Percentiles rank a stretch among this genome's conserved stretches.
Evolutionary conservation across 2,113 vertebrate genomes (phyloP).

Genomic region (Xenopus borealis): DNA sequence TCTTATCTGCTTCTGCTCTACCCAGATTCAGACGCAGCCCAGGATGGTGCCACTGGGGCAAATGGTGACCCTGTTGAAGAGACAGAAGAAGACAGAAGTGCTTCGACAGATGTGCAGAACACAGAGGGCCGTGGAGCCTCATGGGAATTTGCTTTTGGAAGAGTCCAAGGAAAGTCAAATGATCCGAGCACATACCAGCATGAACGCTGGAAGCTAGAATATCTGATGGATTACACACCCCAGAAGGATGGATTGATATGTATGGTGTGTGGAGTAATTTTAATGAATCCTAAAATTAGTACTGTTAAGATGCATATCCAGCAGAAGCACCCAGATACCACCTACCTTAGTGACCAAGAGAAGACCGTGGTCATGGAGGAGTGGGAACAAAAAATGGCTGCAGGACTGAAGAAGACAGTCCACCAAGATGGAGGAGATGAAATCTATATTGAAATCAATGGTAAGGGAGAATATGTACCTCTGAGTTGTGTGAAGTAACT

Average conservation of each 20-base stretch:
- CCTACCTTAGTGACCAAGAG: conserved; percentile 60
- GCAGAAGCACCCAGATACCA: conserved; percentile 79
- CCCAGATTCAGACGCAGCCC: neutral
- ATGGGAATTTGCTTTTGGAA: conserved; percentile 25
- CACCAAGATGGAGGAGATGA: neutral
- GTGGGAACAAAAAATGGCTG: conserved; percentile 73
- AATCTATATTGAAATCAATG: conserved; percentile 39
- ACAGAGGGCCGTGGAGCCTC: conserved; percentile 13
- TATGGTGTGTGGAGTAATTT: conserved; percentile 77
- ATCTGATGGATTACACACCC: conserved; percentile 71
- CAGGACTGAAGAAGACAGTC: conserved; percentile 46
- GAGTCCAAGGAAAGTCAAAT: conserved; percentile 55
- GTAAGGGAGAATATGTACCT: neutral
- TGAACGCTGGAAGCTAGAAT: conserved; percentile 72
- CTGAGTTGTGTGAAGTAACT: neutral
- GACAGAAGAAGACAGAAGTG: conserved; percentile 5
- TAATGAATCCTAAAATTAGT: conserved; percentile 76
- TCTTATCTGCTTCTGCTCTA: neutral
- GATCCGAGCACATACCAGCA: conserved; percentile 59
- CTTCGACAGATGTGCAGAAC: neutral
- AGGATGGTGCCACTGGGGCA: neutral
- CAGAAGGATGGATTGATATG: conserved; percentile 65
- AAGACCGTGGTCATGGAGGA: conserved; percentile 76
- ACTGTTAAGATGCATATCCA: conserved; percentile 82
- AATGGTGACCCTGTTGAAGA: conserved; percentile 4